Evolutionary conservation across 2,888 invertebrate species (phyloP), one percentile per base, ranked within the genome.

Genomic region (Neuroscelio doddi): DNA sequence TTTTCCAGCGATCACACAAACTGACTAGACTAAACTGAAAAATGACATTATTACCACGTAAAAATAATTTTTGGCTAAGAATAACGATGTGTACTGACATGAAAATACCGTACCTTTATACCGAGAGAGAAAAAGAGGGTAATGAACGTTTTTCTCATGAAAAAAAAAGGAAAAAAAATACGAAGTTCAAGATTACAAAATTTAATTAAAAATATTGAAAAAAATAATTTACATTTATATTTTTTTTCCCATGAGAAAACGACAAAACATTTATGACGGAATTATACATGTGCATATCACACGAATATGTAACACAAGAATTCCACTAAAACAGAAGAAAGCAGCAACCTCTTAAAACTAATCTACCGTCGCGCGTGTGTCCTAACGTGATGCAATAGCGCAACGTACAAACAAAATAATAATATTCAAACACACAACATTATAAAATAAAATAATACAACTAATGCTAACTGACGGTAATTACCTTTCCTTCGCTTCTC

Each of bases 31-130:
- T 44, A 62, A 62, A 57, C 50, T 49, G 46, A 34, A 56, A 64
- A 46, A 68, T 65, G 74, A 69, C 66, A 62, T 74, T 1, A 77
- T 21, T 21, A 75, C 78, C 80, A 82, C 78, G 78, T 83, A 82
- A 83, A 82, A 77, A 76, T 83, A 83, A 82, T 82, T 83, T 83
- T 83, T 83, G 83, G 82, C 83, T 81, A 83, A 82, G 77, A 76
- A 72, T 81, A 81, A 82, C 79, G 78, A 76, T 80, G 79, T 67
- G 69, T 70, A 68, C 67, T 70, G 70, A 72, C 67, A 66, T 63
- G 66, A 69, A 65, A 62, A 57, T 50, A 50, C 52, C 41, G 29
- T 65, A 41, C 42, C 62, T 49, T 32, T 39, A 27, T 45, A 55
- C 50, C 59, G 50, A 58, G 51, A 61, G 55, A 59, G 45, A 50